Conservation (phyloP, 2,113 vertebrate species). For the Aspidoscelis tigris region DNA sequence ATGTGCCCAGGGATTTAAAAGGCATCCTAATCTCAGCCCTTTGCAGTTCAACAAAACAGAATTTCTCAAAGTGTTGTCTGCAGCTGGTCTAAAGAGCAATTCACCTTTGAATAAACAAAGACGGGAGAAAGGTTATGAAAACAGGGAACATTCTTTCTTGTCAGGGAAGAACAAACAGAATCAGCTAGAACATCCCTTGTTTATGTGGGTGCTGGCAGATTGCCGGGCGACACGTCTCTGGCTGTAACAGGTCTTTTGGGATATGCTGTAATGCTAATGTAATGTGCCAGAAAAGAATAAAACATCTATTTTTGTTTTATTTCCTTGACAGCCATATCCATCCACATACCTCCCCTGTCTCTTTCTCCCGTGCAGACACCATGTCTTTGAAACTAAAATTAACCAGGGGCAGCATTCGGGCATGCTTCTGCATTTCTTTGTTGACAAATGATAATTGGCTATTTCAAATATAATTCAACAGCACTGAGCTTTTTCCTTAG, state of each 20-base stretch:
- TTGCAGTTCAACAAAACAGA: slow-evolving; percentile 40
- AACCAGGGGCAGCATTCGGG: slow-evolving; percentile 15
- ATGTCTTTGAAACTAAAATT: slow-evolving; percentile 36
- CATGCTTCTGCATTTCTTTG: slow-evolving; percentile 42
- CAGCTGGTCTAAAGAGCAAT: slow-evolving; percentile 47
- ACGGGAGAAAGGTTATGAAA: not conserved
- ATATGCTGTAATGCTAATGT: slow-evolving; percentile 24
- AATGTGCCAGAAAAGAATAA: slow-evolving; percentile 32
- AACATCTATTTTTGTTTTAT: slow-evolving; percentile 48
- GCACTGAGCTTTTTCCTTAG: not conserved
- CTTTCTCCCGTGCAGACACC: slow-evolving; percentile 18
- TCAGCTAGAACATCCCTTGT: slow-evolving; percentile 4
- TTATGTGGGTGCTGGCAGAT: slow-evolving; percentile 18
- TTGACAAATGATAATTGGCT: slow-evolving; percentile 34
- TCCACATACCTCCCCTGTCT: not conserved
- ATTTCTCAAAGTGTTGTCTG: slow-evolving; percentile 45
- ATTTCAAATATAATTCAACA: slow-evolving; percentile 7
- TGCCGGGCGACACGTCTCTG: not conserved
- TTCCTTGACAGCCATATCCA: slow-evolving; percentile 40
- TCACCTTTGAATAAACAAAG: slow-evolving; percentile 46
- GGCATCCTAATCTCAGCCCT: not conserved
- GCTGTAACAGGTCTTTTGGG: slow-evolving; percentile 34
- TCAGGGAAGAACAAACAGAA: slow-evolving; percentile 23
- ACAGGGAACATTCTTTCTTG: slow-evolving; percentile 1
- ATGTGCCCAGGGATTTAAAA: slow-evolving; percentile 19